Base-by-base conservation (phyloP, 2,797 vertebrate genomes). In the Tamandua tetradactyla region DNA sequence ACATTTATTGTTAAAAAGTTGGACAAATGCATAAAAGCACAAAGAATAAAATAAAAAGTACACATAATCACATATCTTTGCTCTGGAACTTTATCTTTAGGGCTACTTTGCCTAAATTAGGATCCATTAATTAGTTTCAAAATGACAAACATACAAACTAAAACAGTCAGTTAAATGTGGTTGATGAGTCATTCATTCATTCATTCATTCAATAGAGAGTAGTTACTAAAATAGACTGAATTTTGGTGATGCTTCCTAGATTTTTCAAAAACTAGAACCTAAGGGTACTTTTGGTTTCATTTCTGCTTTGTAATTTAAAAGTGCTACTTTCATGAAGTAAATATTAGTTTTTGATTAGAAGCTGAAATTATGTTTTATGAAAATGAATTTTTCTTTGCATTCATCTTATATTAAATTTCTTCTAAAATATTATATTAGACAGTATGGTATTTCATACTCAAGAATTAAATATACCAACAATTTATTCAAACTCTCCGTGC, bases 361-460 rank as follows among this genome's bases (percentile, higher is more conserved):
- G 49, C 37, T 94, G 66, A 95, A 87, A 49, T 78, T 94, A 61
- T 72, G 71, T 92, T 93, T 95, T 92, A 91, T n/a, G 52, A 96
- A 90, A 69, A 81, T 62, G 35, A 52, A 95, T 57, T 49, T 91
- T 20, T 74, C 83, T 90, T 69, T 7, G 1, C 3, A 86, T 35
- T 95, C 61, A 93, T 84, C 47, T 96, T 96, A 93, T 90, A 92
- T 84, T 96, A 86, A 93, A 95, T 96, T 96, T 97, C 81, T 95
- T 97, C 95, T 95, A 92, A 94, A 96, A 88, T 83, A 66, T 90
- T 82, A 42, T 69, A 91, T 94, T 86, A 88, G 62, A 85, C 55
- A 97, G 22, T 66, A 61, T 95, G 27, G 74, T 87, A 96, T 96
- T 68, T 97, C 86, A 95, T 72, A 89, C n/a, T 96, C 27, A 55